Conservation (phyloP, 2,888 invertebrate species). For the Noctua janthe region DNA sequence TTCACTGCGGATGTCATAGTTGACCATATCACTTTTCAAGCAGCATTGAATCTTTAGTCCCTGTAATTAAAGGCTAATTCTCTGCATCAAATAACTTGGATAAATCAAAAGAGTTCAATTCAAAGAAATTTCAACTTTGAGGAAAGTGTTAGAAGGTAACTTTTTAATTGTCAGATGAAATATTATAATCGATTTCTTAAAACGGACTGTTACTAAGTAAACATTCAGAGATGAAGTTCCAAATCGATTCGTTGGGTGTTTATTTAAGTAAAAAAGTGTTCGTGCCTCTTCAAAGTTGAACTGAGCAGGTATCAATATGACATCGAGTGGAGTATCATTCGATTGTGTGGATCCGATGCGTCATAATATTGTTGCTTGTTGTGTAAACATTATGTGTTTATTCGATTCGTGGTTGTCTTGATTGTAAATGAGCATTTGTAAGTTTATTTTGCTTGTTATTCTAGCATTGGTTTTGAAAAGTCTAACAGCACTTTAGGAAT, state of each 20-base stretch:
- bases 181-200: slow-evolving; percentile 83
- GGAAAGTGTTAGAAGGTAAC: slow-evolving; percentile 58
- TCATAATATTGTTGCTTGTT: slow-evolving; percentile 75
- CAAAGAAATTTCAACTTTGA: slow-evolving; percentile 55
- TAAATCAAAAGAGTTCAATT: slow-evolving; percentile 35
- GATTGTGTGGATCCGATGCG: slow-evolving; percentile 74
- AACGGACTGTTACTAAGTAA: slow-evolving; percentile 89
- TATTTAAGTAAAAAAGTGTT: slow-evolving; percentile 84
- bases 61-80: slow-evolving; percentile 70
- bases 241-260: slow-evolving; percentile 87
- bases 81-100: slow-evolving; percentile 62
- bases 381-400: slow-evolving; percentile 65
- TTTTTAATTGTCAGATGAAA: slow-evolving; percentile 57
- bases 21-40: slow-evolving; percentile 62
- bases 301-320: slow-evolving; percentile 73
- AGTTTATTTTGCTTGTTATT: slow-evolving; percentile 48
- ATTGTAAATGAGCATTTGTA: slow-evolving; percentile 61
- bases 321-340: slow-evolving; percentile 80
- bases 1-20: slow-evolving; percentile 78
- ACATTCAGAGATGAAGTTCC: slow-evolving; percentile 85
- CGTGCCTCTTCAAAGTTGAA: slow-evolving; percentile 71
- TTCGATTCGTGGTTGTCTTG: slow-evolving; percentile 58
- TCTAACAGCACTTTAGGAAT: not conserved
- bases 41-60: slow-evolving; percentile 68
- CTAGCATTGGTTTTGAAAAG: slow-evolving; percentile 16